Base-by-base conservation (phyloP, 2,888 invertebrate species). In the Amorpha juglandis region DNA sequence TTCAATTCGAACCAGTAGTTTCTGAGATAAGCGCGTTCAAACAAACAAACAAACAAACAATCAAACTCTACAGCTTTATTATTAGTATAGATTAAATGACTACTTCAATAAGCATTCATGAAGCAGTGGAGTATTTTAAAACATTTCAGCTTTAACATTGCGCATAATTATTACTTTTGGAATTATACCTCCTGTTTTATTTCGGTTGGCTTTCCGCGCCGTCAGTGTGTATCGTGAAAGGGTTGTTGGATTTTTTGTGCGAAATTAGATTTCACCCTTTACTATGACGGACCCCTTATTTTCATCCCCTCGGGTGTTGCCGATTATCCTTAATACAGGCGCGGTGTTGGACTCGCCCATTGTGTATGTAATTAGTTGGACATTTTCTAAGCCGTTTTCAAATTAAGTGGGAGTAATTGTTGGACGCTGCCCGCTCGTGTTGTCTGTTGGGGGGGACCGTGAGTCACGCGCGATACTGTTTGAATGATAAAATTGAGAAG, bases 211-310 rank as follows among this genome's bases (percentile, higher is more conserved):
- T 69, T 67, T 71, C 67, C 75, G 68, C 62, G 3, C 35, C 63
- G 71, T 50, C 81, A 62, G 78, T 87, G 72, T 84, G 79, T 83
- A 81, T 69, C 74, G 8, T 47, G 62, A 72, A 80, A 81, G 74
- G 84, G 83, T 82, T 83, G 77, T 83, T 85, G 81, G 83, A 81
- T 88, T 86, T 90, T 79, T 90, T 86, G 42, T 88, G 87, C 81
- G 81, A 87, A 90, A 91, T 90, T 89, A 88, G 89, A 91, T 90
- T 86, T 86, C 86, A 82, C 84, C 87, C 86, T 83, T 82, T 83
- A 80, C 74, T 80, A 78, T 80, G 69, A 78, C 75, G 73, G 75
- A 78, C 79, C 84, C 86, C 82, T 84, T 78, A 80, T 80, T 80
- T 79, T 82, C 74, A 80, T 75, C 73, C 80, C 80, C 77, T 70